Percentiles rank a stretch among this genome's conserved stretches.
Evolutionary conservation across 2,797 vertebrate species (phyloP).

Genomic region (Pseudotriccus pelzelni): DNA sequence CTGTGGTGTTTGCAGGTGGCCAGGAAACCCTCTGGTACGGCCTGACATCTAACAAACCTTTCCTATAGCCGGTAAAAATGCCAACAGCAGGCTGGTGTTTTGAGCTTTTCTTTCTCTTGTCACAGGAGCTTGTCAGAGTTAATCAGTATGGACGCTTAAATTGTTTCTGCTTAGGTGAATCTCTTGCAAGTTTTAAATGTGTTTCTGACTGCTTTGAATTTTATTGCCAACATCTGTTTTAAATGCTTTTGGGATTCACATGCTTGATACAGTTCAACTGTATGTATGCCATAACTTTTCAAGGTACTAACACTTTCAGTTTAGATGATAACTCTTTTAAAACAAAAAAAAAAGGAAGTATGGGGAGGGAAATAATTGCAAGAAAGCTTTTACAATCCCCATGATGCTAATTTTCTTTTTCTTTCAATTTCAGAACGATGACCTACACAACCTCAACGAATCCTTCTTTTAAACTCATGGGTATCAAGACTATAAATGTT

Average conservation of each 20-base stretch:
- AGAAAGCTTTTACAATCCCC: not conserved
- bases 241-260: slow-evolving; percentile 45
- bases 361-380: not conserved
- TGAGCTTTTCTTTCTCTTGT: not conserved
- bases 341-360: not conserved
- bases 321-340: not conserved
- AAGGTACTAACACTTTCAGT: slow-evolving; percentile 2
- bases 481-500: slow-evolving; percentile 78
- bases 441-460: slow-evolving; percentile 82
- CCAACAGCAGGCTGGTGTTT: not conserved
- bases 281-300: not conserved
- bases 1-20: not conserved
- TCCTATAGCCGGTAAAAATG: not conserved
- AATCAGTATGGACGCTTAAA: slow-evolving; percentile 23
- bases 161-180: slow-evolving; percentile 62
- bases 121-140: slow-evolving; percentile 28
- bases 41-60: not conserved
- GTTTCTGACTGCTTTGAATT: slow-evolving; percentile 45
- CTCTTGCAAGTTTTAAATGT: slow-evolving; percentile 31
- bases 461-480: slow-evolving; percentile 79
- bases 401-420: slow-evolving; percentile 25
- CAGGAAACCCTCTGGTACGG: not conserved
- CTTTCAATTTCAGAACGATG: slow-evolving; percentile 81
- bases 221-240: slow-evolving; percentile 56
- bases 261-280: slow-evolving; percentile 8